phyloP scores from a whole-genome alignment of 2,113 vertebrate species.

The Salminus brasiliensis region DNA sequence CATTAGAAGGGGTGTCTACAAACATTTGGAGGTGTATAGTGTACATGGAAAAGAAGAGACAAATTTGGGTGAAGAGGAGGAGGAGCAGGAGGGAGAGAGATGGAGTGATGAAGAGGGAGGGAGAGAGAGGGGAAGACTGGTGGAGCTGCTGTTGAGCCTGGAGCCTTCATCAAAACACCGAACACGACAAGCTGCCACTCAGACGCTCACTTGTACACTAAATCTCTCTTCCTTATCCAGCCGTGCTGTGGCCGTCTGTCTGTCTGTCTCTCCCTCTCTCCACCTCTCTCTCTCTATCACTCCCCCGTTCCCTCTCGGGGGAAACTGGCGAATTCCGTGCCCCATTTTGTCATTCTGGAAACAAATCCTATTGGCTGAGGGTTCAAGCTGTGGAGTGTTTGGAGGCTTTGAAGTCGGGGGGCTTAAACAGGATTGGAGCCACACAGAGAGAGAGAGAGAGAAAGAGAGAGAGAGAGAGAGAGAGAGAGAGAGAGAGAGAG shows the following conservation, averaged over 20 bases:
- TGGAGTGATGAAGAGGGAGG: neutral
- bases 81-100: neutral
- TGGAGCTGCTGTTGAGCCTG: neutral
- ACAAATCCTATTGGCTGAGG: constrained; percentile 45
- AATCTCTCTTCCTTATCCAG: constrained; percentile 12
- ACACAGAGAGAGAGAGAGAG: constrained; percentile 30
- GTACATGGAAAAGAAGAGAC: neutral
- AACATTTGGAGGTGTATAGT: too few species aligned
- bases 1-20: too few species aligned
- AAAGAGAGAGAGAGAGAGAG: constrained; percentile 17
- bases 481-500: constrained; percentile 22
- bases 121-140: neutral
- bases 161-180: neutral
- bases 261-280: constrained; percentile 1
- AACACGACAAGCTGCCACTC: neutral
- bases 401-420: constrained; percentile 47
- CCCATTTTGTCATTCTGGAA: constrained; percentile 50
- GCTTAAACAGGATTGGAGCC: constrained; percentile 50
- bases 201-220: neutral
- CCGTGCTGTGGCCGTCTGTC: neutral
- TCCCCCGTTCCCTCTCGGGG: neutral
- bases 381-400: constrained; percentile 39
- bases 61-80: constrained; percentile 11
- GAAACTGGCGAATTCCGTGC: constrained; percentile 32
- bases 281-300: neutral